Evolutionary conservation across 2,113 vertebrate genomes (phyloP).

Genomic region (Planiliza haematocheilus): DNA sequence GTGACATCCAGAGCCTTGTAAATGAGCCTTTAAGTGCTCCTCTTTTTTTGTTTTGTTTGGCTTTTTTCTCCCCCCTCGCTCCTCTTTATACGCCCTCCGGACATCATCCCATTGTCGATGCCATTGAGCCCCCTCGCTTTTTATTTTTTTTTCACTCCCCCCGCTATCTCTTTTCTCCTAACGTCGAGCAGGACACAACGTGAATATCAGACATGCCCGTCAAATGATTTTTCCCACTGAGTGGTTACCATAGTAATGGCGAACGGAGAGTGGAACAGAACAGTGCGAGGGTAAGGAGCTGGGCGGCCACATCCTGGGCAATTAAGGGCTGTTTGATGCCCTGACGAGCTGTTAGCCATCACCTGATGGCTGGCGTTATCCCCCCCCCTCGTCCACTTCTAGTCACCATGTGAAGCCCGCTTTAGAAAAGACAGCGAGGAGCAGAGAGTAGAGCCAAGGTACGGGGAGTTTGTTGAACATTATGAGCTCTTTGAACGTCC

Average conservation of each 20-base stretch:
- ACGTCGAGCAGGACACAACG: conserved; percentile 41
- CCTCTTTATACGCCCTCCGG: conserved; percentile 1
- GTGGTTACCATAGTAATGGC: conserved; percentile 74
- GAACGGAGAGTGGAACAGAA: conserved; percentile 52
- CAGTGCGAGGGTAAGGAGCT: conserved; percentile 49
- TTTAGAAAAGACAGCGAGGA: conserved; percentile 9
- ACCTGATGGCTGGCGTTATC: conserved; percentile 61
- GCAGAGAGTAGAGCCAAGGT: conserved; percentile 1
- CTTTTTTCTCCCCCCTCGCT: background rate
- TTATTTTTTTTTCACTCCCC: background rate
- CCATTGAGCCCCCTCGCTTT: conserved; percentile 20
- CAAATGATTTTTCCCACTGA: conserved; percentile 52
- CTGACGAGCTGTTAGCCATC: conserved; percentile 65
- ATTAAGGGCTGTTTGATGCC: conserved; percentile 74
- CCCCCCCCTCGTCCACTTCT: conserved; percentile 39
- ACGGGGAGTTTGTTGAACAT: conserved; percentile 36
- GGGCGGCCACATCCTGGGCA: conserved; percentile 66
- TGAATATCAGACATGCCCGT: conserved; percentile 56
- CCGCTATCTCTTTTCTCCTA: conserved; percentile 26
- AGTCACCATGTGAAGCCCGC: conserved; percentile 45
- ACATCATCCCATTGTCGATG: conserved; percentile 38
- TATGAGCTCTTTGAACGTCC: conserved; percentile 52
- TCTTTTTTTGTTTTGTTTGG: conserved; percentile 11
- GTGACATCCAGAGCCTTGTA: conserved; percentile 63
- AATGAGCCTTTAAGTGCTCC: conserved; percentile 66